phyloP scores from a whole-genome alignment of 2,113 vertebrate genomes.

The Phrynocephalus versicolor region DNA sequence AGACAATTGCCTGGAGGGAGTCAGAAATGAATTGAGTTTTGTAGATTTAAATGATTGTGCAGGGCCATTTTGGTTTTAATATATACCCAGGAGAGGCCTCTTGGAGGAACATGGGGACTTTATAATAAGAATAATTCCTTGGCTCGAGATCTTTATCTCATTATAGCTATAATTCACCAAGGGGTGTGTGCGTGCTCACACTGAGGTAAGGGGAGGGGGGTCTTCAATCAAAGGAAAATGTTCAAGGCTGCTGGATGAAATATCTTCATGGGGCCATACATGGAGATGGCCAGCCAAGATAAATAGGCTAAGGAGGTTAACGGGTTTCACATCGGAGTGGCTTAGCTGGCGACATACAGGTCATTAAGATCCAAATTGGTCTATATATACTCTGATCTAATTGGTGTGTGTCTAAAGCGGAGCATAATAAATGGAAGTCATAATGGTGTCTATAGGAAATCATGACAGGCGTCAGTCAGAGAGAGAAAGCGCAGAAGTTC shows the following conservation, averaged over 20 bases:
- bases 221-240: constrained; percentile 51
- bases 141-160: constrained; percentile 68
- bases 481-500: not conserved
- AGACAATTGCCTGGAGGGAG: constrained; percentile 60
- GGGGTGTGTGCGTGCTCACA: constrained; percentile 4
- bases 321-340: constrained; percentile 25
- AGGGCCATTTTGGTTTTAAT: constrained; percentile 62
- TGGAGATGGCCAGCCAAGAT: constrained; percentile 65
- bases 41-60: constrained; percentile 64
- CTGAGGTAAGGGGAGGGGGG: constrained; percentile 36
- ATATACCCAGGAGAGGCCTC: constrained; percentile 60
- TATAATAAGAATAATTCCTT: constrained; percentile 66
- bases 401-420: not conserved
- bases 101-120: constrained; percentile 54
- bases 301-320: constrained; percentile 40
- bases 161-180: constrained; percentile 63
- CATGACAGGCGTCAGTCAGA: not conserved
- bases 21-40: constrained; percentile 68
- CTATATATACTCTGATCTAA: not conserved
- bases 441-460: not conserved
- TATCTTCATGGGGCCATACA: constrained; percentile 40
- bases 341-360: constrained; percentile 2
- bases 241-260: constrained; percentile 51
- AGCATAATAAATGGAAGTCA: not conserved
- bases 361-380: not conserved